phyloP scores from a whole-genome alignment of 2,888 invertebrate species.

The Andrena fulva region DNA sequence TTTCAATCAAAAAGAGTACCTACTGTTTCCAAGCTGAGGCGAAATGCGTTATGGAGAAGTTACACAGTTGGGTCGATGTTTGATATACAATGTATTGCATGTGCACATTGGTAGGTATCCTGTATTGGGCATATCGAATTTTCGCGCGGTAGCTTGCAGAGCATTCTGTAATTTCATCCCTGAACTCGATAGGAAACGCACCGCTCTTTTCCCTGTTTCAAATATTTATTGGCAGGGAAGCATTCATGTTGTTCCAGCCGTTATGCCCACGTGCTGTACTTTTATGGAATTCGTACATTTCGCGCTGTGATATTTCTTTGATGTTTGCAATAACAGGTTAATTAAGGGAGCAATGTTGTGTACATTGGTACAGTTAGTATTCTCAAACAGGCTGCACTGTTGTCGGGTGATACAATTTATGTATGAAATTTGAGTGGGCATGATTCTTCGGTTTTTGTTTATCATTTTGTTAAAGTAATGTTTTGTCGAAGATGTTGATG shows the following conservation, averaged over 20 bases:
- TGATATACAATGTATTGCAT: not conserved
- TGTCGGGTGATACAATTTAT: too few species aligned
- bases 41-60: not conserved
- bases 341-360: not conserved
- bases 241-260: conserved; percentile 4
- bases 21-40: not conserved
- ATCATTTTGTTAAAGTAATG: not conserved
- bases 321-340: not conserved
- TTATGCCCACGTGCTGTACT: not conserved
- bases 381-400: too few species aligned
- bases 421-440: too few species aligned
- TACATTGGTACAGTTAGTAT: not conserved
- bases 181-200: not conserved
- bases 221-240: not conserved
- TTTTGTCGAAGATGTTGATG: not conserved
- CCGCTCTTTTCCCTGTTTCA: not conserved
- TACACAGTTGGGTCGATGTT: not conserved
- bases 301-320: not conserved
- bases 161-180: conserved; percentile 8
- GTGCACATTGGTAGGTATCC: not conserved
- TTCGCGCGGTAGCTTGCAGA: conserved; percentile 3
- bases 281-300: not conserved
- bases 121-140: not conserved
- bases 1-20: not conserved
- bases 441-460: not conserved